Percentiles rank a stretch among this genome's conserved stretches.
phyloP scores from a whole-genome alignment of 1,140 invertebrate species.

The Drusus annulatus region DNA sequence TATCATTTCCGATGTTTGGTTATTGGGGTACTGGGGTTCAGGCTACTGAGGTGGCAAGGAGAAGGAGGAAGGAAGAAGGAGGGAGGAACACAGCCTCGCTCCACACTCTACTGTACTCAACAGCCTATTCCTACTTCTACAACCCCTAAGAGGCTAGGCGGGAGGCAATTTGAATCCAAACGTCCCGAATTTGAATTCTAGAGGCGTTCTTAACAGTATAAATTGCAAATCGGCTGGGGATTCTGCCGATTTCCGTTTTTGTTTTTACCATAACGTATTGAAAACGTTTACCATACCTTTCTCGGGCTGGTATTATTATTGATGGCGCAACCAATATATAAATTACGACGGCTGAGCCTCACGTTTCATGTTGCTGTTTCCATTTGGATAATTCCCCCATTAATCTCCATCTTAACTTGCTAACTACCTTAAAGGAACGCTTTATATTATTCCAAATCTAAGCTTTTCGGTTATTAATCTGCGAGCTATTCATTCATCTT shows the following conservation, averaged over 20 bases:
- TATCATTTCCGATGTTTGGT: slow-evolving; percentile 46
- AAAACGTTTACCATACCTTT: slow-evolving; percentile 42
- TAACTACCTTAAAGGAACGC: slow-evolving; percentile 29
- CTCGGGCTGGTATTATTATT: slow-evolving; percentile 37
- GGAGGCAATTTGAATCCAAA: slow-evolving; percentile 48
- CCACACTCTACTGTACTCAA: background rate
- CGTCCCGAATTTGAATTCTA: slow-evolving; percentile 45
- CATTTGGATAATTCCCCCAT: slow-evolving; percentile 31
- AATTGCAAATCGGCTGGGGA: slow-evolving; percentile 44
- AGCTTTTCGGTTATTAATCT: background rate
- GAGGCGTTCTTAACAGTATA: slow-evolving; percentile 44
- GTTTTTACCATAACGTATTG: slow-evolving; percentile 48
- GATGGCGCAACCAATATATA: slow-evolving; percentile 40
- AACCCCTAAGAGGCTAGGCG: slow-evolving; percentile 16
- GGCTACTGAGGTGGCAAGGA: slow-evolving; percentile 16
- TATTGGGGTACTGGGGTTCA: too few relatives aligned
- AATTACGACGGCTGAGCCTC: slow-evolving; percentile 21
- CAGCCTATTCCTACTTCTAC: background rate
- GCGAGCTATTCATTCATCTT: background rate
- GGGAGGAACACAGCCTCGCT: too few relatives aligned
- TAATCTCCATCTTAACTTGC: slow-evolving; percentile 39
- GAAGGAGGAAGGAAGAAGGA: background rate
- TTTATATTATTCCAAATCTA: slow-evolving; percentile 4
- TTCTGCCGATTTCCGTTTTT: slow-evolving; percentile 42
- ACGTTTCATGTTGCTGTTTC: slow-evolving; percentile 3